phyloP scores from a whole-genome alignment of 2,797 vertebrate species.

The Carapus acus region DNA sequence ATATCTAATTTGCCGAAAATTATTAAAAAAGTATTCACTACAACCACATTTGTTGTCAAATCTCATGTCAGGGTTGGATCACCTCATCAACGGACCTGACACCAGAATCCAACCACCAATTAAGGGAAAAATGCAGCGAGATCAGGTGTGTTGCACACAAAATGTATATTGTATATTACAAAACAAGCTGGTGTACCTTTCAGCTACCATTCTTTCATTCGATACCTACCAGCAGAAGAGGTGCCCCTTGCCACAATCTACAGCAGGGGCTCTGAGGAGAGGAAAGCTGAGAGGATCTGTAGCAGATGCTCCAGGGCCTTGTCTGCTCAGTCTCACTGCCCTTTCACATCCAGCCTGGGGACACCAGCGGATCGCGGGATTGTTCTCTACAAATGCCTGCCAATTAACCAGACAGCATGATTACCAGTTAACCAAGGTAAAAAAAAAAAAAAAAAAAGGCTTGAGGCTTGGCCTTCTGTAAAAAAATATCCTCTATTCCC shows the following conservation, averaged over 20 bases:
- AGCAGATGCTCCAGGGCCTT: constrained; percentile 78
- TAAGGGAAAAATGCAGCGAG: constrained; percentile 12
- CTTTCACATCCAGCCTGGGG: constrained; percentile 91
- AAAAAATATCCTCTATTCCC: background rate
- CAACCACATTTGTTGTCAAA: constrained; percentile 22
- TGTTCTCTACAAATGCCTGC: constrained; percentile 99
- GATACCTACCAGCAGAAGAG: constrained; percentile 92
- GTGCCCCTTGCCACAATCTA: constrained; percentile 97
- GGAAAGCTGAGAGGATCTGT: constrained; percentile 87
- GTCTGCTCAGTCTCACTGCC: constrained; percentile 88
- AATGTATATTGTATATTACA: too few species aligned
- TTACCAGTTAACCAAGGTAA: too few species aligned
- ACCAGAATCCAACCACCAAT: constrained; percentile 17
- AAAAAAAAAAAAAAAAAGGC: too few species aligned
- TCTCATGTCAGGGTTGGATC: constrained; percentile 16
- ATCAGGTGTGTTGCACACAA: constrained; percentile 13
- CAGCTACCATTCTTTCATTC: background rate
- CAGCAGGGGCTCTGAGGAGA: constrained; percentile 88
- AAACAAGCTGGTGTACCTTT: too few species aligned
- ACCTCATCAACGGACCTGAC: constrained; percentile 28
- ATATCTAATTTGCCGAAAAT: too few species aligned
- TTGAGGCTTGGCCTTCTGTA: background rate
- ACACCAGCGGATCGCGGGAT: constrained; percentile 97
- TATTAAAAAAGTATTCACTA: background rate
- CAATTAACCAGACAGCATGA: background rate